Evolutionary conservation across 2,888 invertebrate genomes (phyloP).

Genomic region (Leptopilina drosophilae): DNA sequence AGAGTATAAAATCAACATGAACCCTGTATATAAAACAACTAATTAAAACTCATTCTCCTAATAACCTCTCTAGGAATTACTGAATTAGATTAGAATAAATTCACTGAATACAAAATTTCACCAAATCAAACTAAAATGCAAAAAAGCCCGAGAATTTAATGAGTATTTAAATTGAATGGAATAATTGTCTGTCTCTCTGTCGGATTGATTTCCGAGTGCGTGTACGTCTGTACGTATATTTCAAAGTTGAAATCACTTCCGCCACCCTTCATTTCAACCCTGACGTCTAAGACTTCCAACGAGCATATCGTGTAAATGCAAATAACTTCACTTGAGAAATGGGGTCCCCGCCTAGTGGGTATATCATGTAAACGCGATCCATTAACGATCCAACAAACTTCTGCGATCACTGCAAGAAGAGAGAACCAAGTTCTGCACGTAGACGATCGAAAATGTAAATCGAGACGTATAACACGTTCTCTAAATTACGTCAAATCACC

Average conservation of each 20-base stretch:
- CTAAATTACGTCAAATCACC: constrained; percentile 21
- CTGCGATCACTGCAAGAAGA: constrained; percentile 47
- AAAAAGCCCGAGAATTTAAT: too few relatives aligned
- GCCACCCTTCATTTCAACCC: constrained; percentile 28
- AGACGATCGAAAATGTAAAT: constrained; percentile 28
- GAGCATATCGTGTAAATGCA: constrained; percentile 59
- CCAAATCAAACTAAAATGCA: too few relatives aligned
- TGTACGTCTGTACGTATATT: constrained; percentile 51
- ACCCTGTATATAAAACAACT: too few relatives aligned
- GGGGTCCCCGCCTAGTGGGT: constrained; percentile 55
- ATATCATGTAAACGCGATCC: constrained; percentile 58
- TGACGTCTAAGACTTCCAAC: constrained; percentile 52
- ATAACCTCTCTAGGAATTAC: too few relatives aligned
- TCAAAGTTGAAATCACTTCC: constrained; percentile 28
- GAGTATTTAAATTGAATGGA: constrained; percentile 33
- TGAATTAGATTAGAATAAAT: too few relatives aligned
- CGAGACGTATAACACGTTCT: background rate
- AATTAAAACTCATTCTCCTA: too few relatives aligned
- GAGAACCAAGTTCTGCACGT: constrained; percentile 6
- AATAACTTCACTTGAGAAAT: constrained; percentile 57
- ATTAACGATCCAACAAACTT: constrained; percentile 57
- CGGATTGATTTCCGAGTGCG: constrained; percentile 46
- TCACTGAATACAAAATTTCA: too few relatives aligned
- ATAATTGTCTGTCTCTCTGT: constrained; percentile 41
- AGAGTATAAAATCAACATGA: too few relatives aligned